Evolutionary conservation across 2,888 invertebrate species (phyloP), one percentile per base, ranked within the genome.

Genomic region (Barypeithes pellucidus): DNA sequence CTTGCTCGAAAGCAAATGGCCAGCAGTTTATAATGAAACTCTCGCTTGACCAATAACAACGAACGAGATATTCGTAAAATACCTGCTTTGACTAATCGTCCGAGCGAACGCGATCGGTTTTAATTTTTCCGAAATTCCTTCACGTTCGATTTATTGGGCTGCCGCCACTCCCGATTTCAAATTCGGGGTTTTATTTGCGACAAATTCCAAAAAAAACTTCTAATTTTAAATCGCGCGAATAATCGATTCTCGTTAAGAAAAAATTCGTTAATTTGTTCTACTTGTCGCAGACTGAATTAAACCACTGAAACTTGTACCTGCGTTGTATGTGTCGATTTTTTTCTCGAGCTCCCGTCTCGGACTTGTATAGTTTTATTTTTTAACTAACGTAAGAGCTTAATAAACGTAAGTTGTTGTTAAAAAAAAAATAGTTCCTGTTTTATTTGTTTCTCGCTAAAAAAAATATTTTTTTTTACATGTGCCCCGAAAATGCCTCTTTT

Each of bases 341-440:
- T 67, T 75, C 72, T 71, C 71, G 70, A 71, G 70, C 50, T 66
- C 60, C 68, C 77, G 54, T 77, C 76, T 76, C 65, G 54, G 76
- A 73, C 68, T 79, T 79, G 71, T 79, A 78, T 79, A 79, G 70
- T 78, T 79, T 76, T 78, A 78, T 77, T 78, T 79, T 78, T 72
- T 78, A 65, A 78, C 77, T 76, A 75, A 73, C 68, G 76, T 77
- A 68, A 74, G 60, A 71, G 60, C 63, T 54, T 59, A 39, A 60
- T 66, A 60, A 62, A 70, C 63, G 57, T 66, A 71, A 59, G 66
- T 71, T 71, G 60, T 60, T 59, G 47, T 29, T 69, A 4, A 33
- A 57, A 29, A 29, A n/a, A n/a, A 43, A n/a, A n/a, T n/a, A n/a
- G n/a, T n/a, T 43, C 2, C 3, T 5, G 22, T 47, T 20, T 47